Evolutionary conservation across 2,797 vertebrate species (phyloP).

Genomic region (Pipistrellus pygmaeus): DNA sequence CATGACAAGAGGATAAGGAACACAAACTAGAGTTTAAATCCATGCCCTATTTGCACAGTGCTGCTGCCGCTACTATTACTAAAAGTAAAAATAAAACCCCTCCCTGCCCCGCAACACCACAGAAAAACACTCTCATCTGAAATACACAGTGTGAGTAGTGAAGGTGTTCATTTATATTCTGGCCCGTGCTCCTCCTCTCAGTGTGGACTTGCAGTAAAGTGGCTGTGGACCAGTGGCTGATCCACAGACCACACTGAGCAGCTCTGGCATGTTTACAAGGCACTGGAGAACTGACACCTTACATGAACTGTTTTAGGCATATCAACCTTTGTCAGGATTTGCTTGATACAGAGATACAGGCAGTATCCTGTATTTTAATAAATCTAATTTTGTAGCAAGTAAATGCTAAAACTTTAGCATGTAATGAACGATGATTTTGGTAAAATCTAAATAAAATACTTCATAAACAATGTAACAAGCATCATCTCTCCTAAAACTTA

Average conservation of each 20-base stretch:
- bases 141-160: background rate
- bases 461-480: background rate
- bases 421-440: background rate
- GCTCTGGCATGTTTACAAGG: background rate
- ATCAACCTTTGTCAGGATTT: background rate
- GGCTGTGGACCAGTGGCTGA: background rate
- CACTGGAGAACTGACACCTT: background rate
- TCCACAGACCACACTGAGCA: background rate
- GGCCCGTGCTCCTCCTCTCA: background rate
- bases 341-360: background rate
- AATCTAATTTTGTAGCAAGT: background rate
- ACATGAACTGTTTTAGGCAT: background rate
- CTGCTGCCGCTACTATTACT: background rate
- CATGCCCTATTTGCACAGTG: background rate
- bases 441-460: slow-evolving; percentile 32
- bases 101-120: background rate
- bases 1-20: background rate
- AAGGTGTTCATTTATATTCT: background rate
- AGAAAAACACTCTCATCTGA: background rate
- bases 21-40: background rate
- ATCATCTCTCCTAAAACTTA: background rate
- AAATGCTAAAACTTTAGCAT: background rate
- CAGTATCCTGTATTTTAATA: background rate
- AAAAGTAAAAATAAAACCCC: background rate
- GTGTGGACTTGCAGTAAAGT: background rate